Evolutionary conservation across 2,797 vertebrate species (phyloP).

Genomic region (Poeciliopsis gracilis): DNA sequence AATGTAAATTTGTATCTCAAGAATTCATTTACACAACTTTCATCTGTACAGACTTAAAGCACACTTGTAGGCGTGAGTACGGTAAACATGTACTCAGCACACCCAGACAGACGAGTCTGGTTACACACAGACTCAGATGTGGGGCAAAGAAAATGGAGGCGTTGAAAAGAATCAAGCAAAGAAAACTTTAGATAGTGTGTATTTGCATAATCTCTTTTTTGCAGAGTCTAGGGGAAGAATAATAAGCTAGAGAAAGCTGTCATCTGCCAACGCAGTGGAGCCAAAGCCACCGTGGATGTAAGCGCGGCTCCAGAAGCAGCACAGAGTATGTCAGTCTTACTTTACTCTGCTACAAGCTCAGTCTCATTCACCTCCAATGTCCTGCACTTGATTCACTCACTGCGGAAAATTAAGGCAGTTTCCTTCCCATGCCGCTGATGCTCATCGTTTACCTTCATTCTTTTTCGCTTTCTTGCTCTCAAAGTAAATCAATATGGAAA

Average conservation of each 20-base stretch:
- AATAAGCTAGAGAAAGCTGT: slow-evolving; percentile 63
- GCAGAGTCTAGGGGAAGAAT: slow-evolving; percentile 64
- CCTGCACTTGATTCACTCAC: slow-evolving; percentile 27
- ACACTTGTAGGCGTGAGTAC: slow-evolving; percentile 19
- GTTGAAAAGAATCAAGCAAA: slow-evolving; percentile 33
- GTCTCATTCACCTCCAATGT: slow-evolving; percentile 17
- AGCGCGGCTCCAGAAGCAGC: slow-evolving; percentile 34
- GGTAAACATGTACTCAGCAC: slow-evolving; percentile 7
- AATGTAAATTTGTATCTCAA: slow-evolving; percentile 8
- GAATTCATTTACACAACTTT: slow-evolving; percentile 36
- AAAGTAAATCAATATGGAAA: not conserved
- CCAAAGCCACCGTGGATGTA: slow-evolving; percentile 37
- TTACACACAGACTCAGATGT: slow-evolving; percentile 51
- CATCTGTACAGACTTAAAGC: slow-evolving; percentile 34
- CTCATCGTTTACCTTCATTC: slow-evolving; percentile 2
- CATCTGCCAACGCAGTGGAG: slow-evolving; percentile 56
- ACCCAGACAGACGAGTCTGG: slow-evolving; percentile 31
- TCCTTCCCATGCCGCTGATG: not conserved
- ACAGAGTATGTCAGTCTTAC: slow-evolving; percentile 18
- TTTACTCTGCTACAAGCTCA: slow-evolving; percentile 25
- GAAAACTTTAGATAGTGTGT: slow-evolving; percentile 56
- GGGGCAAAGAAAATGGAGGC: slow-evolving; percentile 24
- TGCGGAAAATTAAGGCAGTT: slow-evolving; percentile 23
- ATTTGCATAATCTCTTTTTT: slow-evolving; percentile 75
- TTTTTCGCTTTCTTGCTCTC: not conserved